These are phyloP conservation scores for Heliconius ismenius DNA, from an alignment of 2,888 invertebrate genomes.

Conservation along the genomic window DNA sequence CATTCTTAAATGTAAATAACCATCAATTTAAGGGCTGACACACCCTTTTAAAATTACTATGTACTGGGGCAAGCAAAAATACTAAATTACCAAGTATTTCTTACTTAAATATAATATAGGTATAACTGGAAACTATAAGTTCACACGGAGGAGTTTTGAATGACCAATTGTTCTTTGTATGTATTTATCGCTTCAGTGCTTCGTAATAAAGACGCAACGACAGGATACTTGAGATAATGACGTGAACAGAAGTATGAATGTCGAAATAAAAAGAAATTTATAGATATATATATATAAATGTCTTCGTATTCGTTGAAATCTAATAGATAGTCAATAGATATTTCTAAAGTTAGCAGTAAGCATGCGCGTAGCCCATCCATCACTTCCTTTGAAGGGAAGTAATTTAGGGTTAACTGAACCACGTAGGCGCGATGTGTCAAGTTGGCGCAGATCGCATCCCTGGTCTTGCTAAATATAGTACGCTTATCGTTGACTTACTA, in stretches of 20 bases:
- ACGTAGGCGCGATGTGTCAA: slow-evolving; percentile 64
- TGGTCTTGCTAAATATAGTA: slow-evolving; percentile 74
- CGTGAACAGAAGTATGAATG: slow-evolving; percentile 1
- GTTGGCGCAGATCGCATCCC: slow-evolving; percentile 62
- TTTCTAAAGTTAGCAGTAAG: slow-evolving; percentile 34
- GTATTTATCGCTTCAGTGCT: slow-evolving; percentile 78
- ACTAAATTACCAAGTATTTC: not conserved
- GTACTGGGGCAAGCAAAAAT: not conserved
- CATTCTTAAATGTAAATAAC: slow-evolving; percentile 34
- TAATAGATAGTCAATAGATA: slow-evolving; percentile 37
- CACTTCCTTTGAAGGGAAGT: slow-evolving; percentile 38
- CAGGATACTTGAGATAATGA: slow-evolving; percentile 52
- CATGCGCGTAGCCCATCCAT: slow-evolving; percentile 20
- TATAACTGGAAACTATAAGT: slow-evolving; percentile 70
- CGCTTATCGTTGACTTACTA: slow-evolving; percentile 79
- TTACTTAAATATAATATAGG: slow-evolving; percentile 61
- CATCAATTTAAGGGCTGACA: slow-evolving; percentile 25
- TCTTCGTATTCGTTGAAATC: slow-evolving; percentile 44
- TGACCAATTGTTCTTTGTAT: slow-evolving; percentile 79
- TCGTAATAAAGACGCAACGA: slow-evolving; percentile 58
- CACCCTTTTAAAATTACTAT: slow-evolving; percentile 7
- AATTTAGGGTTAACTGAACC: slow-evolving; percentile 43
- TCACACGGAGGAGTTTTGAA: slow-evolving; percentile 74
- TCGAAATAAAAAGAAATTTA: not conserved
- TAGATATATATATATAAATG: slow-evolving; percentile 1